Evolutionary conservation across 2,797 vertebrate species (phyloP), one percentile per base, ranked within the genome.

Genomic region (Mormyrops boulengeri): DNA sequence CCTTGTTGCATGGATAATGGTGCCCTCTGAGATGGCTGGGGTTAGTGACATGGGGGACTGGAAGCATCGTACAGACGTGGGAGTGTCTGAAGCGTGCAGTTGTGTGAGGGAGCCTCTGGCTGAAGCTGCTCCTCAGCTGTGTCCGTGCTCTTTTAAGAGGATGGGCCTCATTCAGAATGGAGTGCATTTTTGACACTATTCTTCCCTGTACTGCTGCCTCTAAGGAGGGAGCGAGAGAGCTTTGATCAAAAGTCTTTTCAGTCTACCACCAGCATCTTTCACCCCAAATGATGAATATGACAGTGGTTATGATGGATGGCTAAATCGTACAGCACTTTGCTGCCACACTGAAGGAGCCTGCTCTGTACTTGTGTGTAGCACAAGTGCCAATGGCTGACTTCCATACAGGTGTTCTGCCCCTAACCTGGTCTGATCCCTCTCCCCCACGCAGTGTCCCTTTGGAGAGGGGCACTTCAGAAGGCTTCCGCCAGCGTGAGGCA

Each of bases 401-500:
- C 73, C 19, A 19, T 41, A 19, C 41, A 44, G 73, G 73, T 44
- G 19, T 80, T 80, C 41, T 60, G 85, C 22, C 50, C 85, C 22
- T 52, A 55, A 53, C 50, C 22, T 30, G 53, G 4, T 57, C 14
- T 86, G 49, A 52, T 57, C 53, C 34, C 26, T 17, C 26, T 41
- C 34, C 14, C 30, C 34, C 85, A 34, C 14, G 4, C 47, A 98
- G 98, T 26, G 96, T 98, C 26, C 97, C 97, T 3, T 94, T 98
- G 90, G 98, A 98, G 91, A 96, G 95, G 77, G 97, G 97, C 82
- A 97, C 96, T 91, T 95, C 97, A 0, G 98, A 98, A 60, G 93
- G 95, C 55, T 98, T 94, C 92, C 95, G 97, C 3, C 97, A 98
- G 92, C 93, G 97, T 89, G 97, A 98, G 92, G 97, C 97, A 0